These are phyloP conservation scores for Thaleichthys pacificus DNA, from an alignment of 2,797 vertebrate genomes.

Conservation along the genomic window DNA sequence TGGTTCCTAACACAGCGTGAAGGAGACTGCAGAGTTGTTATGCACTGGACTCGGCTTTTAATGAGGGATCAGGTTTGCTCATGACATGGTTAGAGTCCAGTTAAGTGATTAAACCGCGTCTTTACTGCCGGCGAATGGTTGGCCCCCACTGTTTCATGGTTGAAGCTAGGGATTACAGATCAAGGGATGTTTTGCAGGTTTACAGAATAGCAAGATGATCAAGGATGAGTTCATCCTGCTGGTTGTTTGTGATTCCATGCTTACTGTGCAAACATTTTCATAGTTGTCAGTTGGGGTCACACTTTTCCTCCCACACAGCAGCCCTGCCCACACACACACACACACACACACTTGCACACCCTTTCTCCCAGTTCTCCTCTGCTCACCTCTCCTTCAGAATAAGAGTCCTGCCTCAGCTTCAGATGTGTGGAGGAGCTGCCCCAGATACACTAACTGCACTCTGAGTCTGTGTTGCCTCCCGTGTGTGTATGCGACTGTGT, in stretches of 20 bases:
- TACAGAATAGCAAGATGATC: neutral
- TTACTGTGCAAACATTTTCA: neutral
- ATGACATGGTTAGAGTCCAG: slow-evolving; percentile 18
- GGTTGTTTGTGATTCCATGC: neutral
- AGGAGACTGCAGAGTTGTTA: slow-evolving; percentile 44
- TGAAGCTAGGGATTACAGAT: too few species aligned
- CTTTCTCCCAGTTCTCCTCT: neutral
- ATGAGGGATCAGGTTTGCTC: slow-evolving; percentile 25
- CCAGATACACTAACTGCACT: slow-evolving; percentile 40
- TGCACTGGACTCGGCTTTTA: slow-evolving; percentile 33
- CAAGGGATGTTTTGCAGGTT: neutral
- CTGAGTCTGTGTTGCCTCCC: slow-evolving; percentile 30
- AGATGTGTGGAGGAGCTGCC: slow-evolving; percentile 49
- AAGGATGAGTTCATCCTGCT: neutral
- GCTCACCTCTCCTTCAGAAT: neutral
- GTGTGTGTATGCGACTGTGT: slow-evolving; percentile 14
- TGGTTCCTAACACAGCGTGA: slow-evolving; percentile 40
- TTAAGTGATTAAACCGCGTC: neutral
- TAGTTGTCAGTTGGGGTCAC: neutral
- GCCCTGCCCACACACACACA: neutral
- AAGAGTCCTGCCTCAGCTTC: slow-evolving; percentile 30
- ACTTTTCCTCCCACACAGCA: neutral
- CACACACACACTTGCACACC: too few species aligned
- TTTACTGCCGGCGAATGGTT: too few species aligned
- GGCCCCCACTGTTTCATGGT: too few species aligned